Conservation (phyloP, 1,140 invertebrate species). For the Brachionus sp. region DNA sequence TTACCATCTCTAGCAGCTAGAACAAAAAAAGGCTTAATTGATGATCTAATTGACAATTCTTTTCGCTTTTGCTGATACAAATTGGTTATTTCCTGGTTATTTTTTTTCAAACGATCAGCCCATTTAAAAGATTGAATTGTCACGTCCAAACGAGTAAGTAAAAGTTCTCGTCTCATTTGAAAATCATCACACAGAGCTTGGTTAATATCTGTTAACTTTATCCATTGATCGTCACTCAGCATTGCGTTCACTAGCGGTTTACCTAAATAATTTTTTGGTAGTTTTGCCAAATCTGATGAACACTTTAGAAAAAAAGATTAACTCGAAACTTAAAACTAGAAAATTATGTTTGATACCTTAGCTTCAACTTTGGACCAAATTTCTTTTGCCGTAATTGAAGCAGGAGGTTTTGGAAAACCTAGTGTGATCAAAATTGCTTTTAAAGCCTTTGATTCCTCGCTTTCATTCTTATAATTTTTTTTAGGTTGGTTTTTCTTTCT, state of each 20-base stretch:
- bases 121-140: conserved; percentile 89
- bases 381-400: not conserved
- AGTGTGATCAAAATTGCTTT: conserved; percentile 8
- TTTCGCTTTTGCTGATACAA: not conserved
- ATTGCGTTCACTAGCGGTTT: conserved; percentile 57
- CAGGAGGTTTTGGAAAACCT: conserved; percentile 39
- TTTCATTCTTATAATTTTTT: conserved; percentile 22
- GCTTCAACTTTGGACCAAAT: conserved; percentile 20
- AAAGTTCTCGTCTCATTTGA: conserved; percentile 74
- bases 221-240: conserved; percentile 69
- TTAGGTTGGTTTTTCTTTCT: too few species aligned
- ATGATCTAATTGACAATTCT: not conserved
- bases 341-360: not conserved
- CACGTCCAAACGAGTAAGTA: conserved; percentile 83
- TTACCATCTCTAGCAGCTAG: conserved; percentile 39
- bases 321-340: not conserved
- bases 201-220: conserved; percentile 68
- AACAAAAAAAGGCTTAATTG: not conserved
- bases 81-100: conserved; percentile 16
- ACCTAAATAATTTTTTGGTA: conserved; percentile 65
- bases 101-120: conserved; percentile 69
- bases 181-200: conserved; percentile 75
- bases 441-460: conserved; percentile 22
- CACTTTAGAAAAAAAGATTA: conserved; percentile 5
- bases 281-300: conserved; percentile 65